phyloP scores from a whole-genome alignment of 1,140 invertebrate genomes.

The Gryon sp. region DNA sequence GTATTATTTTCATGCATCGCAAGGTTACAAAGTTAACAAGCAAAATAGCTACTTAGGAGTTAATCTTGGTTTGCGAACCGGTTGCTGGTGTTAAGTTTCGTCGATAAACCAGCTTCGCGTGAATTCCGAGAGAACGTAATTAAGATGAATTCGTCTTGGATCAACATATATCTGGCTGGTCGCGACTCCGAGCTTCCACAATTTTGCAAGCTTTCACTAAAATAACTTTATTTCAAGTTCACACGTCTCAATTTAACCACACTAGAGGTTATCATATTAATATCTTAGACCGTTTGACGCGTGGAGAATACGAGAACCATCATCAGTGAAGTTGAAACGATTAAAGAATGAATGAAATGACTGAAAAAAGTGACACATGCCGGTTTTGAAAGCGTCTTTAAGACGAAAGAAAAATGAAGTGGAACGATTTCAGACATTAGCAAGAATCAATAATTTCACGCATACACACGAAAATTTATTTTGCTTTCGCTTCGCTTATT shows the following conservation, averaged over 20 bases:
- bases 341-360: neutral
- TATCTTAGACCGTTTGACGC: slow-evolving; percentile 2
- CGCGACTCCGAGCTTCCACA: slow-evolving; percentile 46
- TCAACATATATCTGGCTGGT: slow-evolving; percentile 52
- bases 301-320: neutral
- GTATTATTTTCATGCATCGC: slow-evolving; percentile 26
- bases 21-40: slow-evolving; percentile 16
- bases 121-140: slow-evolving; percentile 60
- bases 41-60: slow-evolving; percentile 32
- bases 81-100: slow-evolving; percentile 55
- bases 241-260: slow-evolving; percentile 30
- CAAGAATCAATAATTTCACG: slow-evolving; percentile 21
- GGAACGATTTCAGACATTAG: neutral
- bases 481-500: slow-evolving; percentile 11
- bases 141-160: slow-evolving; percentile 55
- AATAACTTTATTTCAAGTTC: slow-evolving; percentile 49
- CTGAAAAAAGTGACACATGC: too few relatives aligned
- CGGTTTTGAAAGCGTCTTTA: neutral
- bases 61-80: slow-evolving; percentile 48
- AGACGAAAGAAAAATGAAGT: neutral
- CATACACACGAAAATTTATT: slow-evolving; percentile 12
- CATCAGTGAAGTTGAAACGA: neutral
- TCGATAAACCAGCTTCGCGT: slow-evolving; percentile 60
- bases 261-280: slow-evolving; percentile 13
- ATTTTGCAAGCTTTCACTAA: slow-evolving; percentile 36